Conservation (phyloP, 2,888 invertebrate species). For the Lycaena phlaeas region DNA sequence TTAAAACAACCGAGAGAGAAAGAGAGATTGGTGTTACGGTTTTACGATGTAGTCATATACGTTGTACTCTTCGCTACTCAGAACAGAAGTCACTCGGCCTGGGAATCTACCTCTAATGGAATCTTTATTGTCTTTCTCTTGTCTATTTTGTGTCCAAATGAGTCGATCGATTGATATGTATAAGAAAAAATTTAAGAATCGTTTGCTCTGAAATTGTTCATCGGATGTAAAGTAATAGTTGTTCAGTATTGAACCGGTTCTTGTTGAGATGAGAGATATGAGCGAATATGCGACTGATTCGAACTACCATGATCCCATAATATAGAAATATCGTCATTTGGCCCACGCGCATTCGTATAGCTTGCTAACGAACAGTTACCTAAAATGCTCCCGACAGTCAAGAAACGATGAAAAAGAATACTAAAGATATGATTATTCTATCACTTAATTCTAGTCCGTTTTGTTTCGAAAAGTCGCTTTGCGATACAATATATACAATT, state of each 20-base stretch:
- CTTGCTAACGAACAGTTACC: slow-evolving; percentile 11
- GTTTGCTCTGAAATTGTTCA: slow-evolving; percentile 20
- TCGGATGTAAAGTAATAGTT: not conserved
- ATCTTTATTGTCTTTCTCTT: slow-evolving; percentile 9
- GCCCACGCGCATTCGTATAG: slow-evolving; percentile 9
- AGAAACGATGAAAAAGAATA: slow-evolving; percentile 43
- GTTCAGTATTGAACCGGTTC: slow-evolving; percentile 4
- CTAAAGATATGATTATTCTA: slow-evolving; percentile 65
- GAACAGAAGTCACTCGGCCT: not conserved
- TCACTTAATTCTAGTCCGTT: slow-evolving; percentile 35
- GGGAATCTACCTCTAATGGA: not conserved
- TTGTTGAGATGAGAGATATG: slow-evolving; percentile 1
- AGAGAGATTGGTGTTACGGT: slow-evolving; percentile 56
- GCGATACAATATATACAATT: slow-evolving; percentile 27
- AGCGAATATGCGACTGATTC: slow-evolving; percentile 4
- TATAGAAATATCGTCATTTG: slow-evolving; percentile 8
- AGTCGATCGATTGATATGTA: slow-evolving; percentile 45
- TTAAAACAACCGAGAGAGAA: slow-evolving; percentile 66
- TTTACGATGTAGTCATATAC: slow-evolving; percentile 6
- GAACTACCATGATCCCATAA: slow-evolving; percentile 10
- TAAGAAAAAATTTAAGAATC: slow-evolving; percentile 34
- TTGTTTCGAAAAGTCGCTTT: slow-evolving; percentile 22
- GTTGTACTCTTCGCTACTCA: not conserved
- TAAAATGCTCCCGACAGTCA: slow-evolving; percentile 41
- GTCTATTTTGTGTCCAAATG: slow-evolving; percentile 2